Base-by-base conservation (phyloP, 30 jellyfish, hydroid and myxozoan species). In the Pelagia noctiluca region DNA sequence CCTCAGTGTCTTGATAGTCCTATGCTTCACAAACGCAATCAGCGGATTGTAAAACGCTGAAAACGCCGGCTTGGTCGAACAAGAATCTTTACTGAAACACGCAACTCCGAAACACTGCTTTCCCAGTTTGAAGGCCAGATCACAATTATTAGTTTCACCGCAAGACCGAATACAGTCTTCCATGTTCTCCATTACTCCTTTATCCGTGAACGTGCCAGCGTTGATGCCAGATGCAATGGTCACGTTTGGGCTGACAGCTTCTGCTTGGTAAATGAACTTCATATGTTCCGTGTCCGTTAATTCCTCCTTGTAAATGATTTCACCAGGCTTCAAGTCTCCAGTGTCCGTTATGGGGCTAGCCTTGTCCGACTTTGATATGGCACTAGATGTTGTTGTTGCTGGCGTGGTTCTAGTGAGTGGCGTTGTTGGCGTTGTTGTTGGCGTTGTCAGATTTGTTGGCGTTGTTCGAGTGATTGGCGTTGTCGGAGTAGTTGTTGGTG, bases 71-170 rank as follows among this genome's bases (percentile, higher is more conserved):
- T 93, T 93, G 0, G 89, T 93, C 1, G 73, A 30, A 49, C 98
- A 93, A 0, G 95, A 50, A 50, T 86, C 96, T 33, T 89, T 82
- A 28, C 94, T 54, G 87, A 68, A 86, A 52, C 98, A 93, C 1
- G 90, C 96, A 2, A 93, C 97, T 35, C 82, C 73, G 68, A 93
- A 93, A 49, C 98, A 93, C 69, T 93, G 98, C 48, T 90, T 80
- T n/a, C 98, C 95, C n/a, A 93, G 90, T 73, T 88, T 81, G 81
- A 93, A 93, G 8, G 98, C 98, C 7, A 93, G 90, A 81, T 93
- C 88, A 64, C 98, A 93, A 70, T 87, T 78, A 36, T 79, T 66
- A 0, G 92, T 61, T 47, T 80, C 96, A 4, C 98, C 98, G 62
- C 98, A 93, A 1, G 93, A 65, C 35, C 83, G 75, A 21, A 93